Base-by-base conservation (phyloP, 1,140 invertebrate species). In the Hyphantria cunea region DNA sequence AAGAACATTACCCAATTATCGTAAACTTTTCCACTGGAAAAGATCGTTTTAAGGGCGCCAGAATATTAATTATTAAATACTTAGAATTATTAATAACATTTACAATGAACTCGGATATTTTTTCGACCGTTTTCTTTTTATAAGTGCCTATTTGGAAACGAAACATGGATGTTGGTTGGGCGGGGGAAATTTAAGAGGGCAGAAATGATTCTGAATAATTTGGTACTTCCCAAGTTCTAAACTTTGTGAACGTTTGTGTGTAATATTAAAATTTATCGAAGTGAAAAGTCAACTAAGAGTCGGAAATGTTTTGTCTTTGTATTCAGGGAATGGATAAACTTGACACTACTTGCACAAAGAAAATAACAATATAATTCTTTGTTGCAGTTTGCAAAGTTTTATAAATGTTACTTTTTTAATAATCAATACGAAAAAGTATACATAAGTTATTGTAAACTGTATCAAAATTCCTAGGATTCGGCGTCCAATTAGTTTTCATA, bases 191-290 rank as follows among this genome's bases (percentile, higher is more conserved):
- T 37, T 9, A 45, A 45, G 25, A 11, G 53, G 31, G n/a, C 42
- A 31, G 11, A 55, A 55, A 45, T 45, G 41, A 31, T 44, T 44
- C 41, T 54, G 52, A 54, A 54, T 54, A 47, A 56, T 56, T 56
- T 17, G 31, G 10, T 15, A 56, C 53, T 56, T n/a, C 34, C 12
- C 8, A 42, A 47, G 32, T 47, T 47, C 25, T n/a, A 15, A 56
- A 56, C 41, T 56, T 56, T 37, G 41, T 6, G 12, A 56, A 56
- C 42, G 44, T 14, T 56, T 47, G 14, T 41, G 32, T 25, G 17
- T 25, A 25, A 47, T 45, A 56, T 47, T 56, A 56, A 47, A 45
- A 56, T 56, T 47, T 47, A 45, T 54, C 45, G 41, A 45, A 31
- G 53, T 13, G 32, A 41, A 47, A 56, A 47, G 53, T 56, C 53